Percentiles rank a stretch among this genome's conserved stretches.
Evolutionary conservation across 2,113 vertebrate species (phyloP).

Genomic region (Coptodon bakossiorum): DNA sequence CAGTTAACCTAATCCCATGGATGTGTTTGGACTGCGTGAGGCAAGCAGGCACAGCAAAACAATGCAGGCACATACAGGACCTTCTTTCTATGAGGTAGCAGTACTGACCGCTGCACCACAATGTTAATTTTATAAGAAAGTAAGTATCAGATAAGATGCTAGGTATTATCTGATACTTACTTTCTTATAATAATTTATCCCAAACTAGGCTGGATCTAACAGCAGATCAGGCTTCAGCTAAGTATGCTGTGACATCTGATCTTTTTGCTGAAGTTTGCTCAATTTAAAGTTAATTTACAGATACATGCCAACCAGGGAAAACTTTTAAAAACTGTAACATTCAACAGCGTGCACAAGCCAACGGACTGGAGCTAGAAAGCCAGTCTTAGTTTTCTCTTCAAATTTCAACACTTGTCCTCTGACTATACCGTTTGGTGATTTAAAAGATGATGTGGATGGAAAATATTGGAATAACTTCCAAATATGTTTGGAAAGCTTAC

Average conservation of each 20-base stretch:
- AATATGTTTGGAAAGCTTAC: not conserved
- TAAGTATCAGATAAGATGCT: not conserved
- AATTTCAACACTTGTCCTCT: not conserved
- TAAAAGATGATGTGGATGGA: not conserved
- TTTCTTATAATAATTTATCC: not conserved
- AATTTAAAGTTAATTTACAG: not conserved
- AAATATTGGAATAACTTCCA: not conserved
- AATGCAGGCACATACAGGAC: not conserved
- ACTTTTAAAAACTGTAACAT: not conserved
- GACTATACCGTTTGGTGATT: not conserved
- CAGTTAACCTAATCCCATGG: not conserved
- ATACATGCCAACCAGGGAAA: not conserved
- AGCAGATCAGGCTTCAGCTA: not conserved
- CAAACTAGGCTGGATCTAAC: not conserved
- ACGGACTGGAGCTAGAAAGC: not conserved
- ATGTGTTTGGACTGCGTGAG: not conserved
- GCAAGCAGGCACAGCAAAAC: not conserved
- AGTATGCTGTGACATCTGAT: not conserved
- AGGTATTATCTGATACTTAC: not conserved
- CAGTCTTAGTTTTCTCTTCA: not conserved
- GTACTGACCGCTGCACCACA: not conserved
- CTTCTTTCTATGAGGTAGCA: not conserved
- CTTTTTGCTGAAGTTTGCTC: not conserved
- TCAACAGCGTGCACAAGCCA: not conserved
- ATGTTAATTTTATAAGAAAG: not conserved